Conservation (phyloP, 2,797 vertebrate genomes). For the Diceros bicornis region DNA sequence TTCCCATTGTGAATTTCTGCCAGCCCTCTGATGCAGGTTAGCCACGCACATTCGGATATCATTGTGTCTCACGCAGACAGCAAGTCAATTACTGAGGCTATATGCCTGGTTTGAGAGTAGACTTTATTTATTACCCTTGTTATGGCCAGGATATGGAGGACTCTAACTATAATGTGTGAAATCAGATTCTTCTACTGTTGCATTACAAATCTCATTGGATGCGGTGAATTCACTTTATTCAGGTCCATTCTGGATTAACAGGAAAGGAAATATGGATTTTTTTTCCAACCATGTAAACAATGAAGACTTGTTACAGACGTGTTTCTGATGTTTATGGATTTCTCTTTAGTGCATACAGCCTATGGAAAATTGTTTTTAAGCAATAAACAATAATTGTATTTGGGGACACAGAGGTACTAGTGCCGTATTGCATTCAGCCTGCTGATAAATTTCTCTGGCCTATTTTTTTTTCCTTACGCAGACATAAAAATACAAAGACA, state of each 20-base stretch:
- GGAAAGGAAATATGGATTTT: slow-evolving; percentile 75
- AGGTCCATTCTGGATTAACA: slow-evolving; percentile 70
- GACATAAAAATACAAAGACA: slow-evolving; percentile 77
- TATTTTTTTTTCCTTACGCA: slow-evolving; percentile 74
- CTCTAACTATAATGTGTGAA: slow-evolving; percentile 71
- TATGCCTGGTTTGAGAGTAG: slow-evolving; percentile 70
- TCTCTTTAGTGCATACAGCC: slow-evolving; percentile 80
- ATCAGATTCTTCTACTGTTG: slow-evolving; percentile 77
- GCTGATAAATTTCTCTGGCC: slow-evolving; percentile 72
- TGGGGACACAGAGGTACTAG: slow-evolving; percentile 65
- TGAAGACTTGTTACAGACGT: slow-evolving; percentile 83
- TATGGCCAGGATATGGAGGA: slow-evolving; percentile 61
- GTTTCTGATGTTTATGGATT: slow-evolving; percentile 84
- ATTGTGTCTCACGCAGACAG: slow-evolving; percentile 54
- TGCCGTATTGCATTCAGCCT: slow-evolving; percentile 17
- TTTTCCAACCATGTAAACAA: slow-evolving; percentile 76
- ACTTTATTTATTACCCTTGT: slow-evolving; percentile 80
- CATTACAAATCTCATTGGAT: slow-evolving; percentile 79
- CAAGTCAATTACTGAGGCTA: slow-evolving; percentile 56
- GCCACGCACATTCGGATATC: slow-evolving; percentile 14
- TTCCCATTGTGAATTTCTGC: slow-evolving; percentile 40
- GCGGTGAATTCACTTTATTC: slow-evolving; percentile 83
- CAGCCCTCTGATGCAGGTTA: slow-evolving; percentile 28
- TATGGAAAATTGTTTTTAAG: slow-evolving; percentile 83
- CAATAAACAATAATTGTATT: slow-evolving; percentile 84